These are phyloP conservation scores for Drosophila kurseongensis DNA, from an alignment of 1,140 invertebrate genomes.

Conservation along the genomic window DNA sequence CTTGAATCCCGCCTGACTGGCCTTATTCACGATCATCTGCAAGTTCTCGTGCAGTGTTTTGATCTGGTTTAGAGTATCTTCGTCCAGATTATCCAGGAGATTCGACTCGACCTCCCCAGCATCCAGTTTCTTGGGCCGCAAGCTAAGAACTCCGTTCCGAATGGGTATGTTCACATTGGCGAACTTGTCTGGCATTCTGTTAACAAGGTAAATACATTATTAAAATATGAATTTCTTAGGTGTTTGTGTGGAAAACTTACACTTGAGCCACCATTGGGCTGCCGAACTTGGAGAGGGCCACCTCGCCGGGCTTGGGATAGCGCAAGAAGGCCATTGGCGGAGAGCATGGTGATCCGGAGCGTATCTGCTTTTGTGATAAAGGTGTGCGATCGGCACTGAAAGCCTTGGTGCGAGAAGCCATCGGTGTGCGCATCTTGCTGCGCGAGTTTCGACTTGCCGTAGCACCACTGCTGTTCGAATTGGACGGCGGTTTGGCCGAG, in stretches of 20 bases:
- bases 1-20: conserved; percentile 63
- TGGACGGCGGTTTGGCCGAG: conserved; percentile 30
- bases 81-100: conserved; percentile 68
- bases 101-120: conserved; percentile 59
- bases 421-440: conserved; percentile 78
- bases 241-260: conserved; percentile 38
- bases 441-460: conserved; percentile 52
- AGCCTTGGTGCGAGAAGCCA: conserved; percentile 67
- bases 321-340: conserved; percentile 86
- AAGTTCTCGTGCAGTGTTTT: conserved; percentile 74
- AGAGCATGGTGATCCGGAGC: conserved; percentile 84
- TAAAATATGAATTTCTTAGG: background rate
- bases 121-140: conserved; percentile 70
- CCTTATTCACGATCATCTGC: conserved; percentile 72
- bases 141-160: conserved; percentile 85
- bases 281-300: conserved; percentile 87
- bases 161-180: conserved; percentile 88
- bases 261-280: conserved; percentile 86
- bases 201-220: background rate
- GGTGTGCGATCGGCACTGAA: conserved; percentile 79
- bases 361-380: conserved; percentile 8
- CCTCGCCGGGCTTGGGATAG: conserved; percentile 87
- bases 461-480: background rate
- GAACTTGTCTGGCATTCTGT: conserved; percentile 83
- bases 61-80: conserved; percentile 71